Base-by-base conservation (phyloP, 2,797 vertebrate species). In the Gymnoscopelus braueri region DNA sequence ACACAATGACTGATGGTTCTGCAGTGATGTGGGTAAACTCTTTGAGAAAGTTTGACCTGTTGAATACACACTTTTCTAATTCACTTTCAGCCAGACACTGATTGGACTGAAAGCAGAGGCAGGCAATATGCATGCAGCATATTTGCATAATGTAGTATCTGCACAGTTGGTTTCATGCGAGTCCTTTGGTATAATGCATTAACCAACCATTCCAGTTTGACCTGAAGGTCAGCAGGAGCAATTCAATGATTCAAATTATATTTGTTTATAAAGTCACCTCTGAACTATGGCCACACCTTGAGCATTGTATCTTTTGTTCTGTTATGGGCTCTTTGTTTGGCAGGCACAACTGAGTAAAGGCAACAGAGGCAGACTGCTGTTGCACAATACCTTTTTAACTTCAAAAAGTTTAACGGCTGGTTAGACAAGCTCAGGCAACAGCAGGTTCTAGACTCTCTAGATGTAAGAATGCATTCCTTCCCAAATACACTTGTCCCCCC, bases 341-440 rank as follows among this genome's bases (percentile, higher is more conserved):
- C 76, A 65, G 57, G 52, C 76, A 65, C 60, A 70, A 62, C 61
- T 75, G 60, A 71, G 65, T 64, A 60, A 81, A 73, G 0, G 1
- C 57, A 47, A 69, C n/a, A 47, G 26, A 64, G 55, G 15, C 65
- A 5, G 13, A 63, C n/a, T 52, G 66, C 26, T 59, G 35, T 83
- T 86, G 63, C 71, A 47, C 63, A 84, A 78, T 57, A 57, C 35
- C 50, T 69, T n/a, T n/a, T 59, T 47, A 47, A 61, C 47, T 68
- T 77, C 63, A 74, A 78, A 70, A 51, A 5, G 61, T 49, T 71
- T 66, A 71, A n/a, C 65, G 47, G 63, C 56, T 71, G 73, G 78
- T 84, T 84, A 69, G 76, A 44, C 58, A 63, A 49, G 60, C 29
- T 53, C 3, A 58, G 52, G 83, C 71, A 83, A 78, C 64, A 64